phyloP scores from a whole-genome alignment of 2,888 invertebrate species.

The Caenorhabditis japonica region DNA sequence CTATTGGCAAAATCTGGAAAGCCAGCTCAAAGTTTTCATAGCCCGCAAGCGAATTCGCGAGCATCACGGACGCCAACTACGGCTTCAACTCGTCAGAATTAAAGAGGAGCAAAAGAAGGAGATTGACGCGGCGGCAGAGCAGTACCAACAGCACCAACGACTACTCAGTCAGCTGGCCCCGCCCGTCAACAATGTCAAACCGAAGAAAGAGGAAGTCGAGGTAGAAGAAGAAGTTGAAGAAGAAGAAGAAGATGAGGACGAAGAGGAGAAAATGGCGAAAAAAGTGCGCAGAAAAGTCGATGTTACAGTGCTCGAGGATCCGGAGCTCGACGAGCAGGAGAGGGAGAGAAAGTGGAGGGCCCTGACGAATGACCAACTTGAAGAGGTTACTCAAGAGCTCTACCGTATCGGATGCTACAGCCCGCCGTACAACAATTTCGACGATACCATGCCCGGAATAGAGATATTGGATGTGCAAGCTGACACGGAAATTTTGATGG shows the following conservation, averaged over 20 bases:
- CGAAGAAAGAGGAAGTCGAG: slow-evolving; percentile 15
- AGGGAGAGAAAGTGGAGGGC: slow-evolving; percentile 70
- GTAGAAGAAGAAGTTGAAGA: slow-evolving; percentile 49
- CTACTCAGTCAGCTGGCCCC: no score
- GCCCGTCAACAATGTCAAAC: not conserved
- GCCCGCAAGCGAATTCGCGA: slow-evolving; percentile 88
- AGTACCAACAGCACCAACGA: not conserved
- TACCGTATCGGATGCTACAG: slow-evolving; percentile 89
- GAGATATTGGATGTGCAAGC: slow-evolving; percentile 82
- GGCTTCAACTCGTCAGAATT: slow-evolving; percentile 88
- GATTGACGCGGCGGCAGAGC: slow-evolving; percentile 8
- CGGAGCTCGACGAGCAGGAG: slow-evolving; percentile 74
- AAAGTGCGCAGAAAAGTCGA: slow-evolving; percentile 63
- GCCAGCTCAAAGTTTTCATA: slow-evolving; percentile 44
- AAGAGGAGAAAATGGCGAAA: slow-evolving; percentile 38
- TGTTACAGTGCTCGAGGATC: slow-evolving; percentile 52
- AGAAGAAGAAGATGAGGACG: slow-evolving; percentile 48
- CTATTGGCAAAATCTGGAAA: slow-evolving; percentile 95
- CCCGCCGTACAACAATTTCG: slow-evolving; percentile 68
- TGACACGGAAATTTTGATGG: slow-evolving; percentile 84
- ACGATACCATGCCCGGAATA: slow-evolving; percentile 71
- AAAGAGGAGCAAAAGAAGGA: slow-evolving; percentile 83
- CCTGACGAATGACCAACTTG: slow-evolving; percentile 65
- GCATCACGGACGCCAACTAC: slow-evolving; percentile 90
- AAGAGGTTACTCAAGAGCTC: slow-evolving; percentile 78